Evolutionary conservation across 2,888 invertebrate genomes (phyloP), one percentile per base, ranked within the genome.

Genomic region (Resseliella maxima): DNA sequence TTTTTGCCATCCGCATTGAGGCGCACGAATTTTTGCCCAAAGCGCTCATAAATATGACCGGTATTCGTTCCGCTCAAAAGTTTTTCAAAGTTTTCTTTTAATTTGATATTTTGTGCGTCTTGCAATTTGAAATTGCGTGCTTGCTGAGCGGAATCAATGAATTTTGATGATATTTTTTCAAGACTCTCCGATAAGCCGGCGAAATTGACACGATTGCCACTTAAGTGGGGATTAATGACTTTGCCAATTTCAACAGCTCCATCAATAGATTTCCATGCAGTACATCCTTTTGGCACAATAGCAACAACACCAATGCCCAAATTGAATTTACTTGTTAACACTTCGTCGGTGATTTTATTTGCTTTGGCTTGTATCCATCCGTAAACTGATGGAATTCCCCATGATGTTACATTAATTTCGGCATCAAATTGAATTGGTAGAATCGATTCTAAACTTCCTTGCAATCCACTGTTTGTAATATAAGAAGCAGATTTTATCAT

Each of bases 301-400:
- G 97, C 90, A 35, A 97, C 93, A 91, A 96, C 95, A 0, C 99
- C 99, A 72, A 99, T 93, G 0, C 99, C 99, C 91, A 98, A 99
- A 92, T 99, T 99, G 91, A 99, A 98, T 0, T 98, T 97, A 85
- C 95, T 93, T 21, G 97, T 92, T 95, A 99, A 94, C 90, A 98
- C 97, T 87, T 92, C 91, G 89, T 95, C 94, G 1, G 93, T 94
- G 0, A 99, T 94, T 85, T 93, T 93, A 5, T 8, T 45, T 1
- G 24, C 97, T 94, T 93, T 93, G 64, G 94, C 93, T 12, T 96
- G 95, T 72, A 99, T 91, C 98, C 98, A 99, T 35, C 95, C 94
- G 91, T 97, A 98, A 24, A 99, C 94, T 10, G 95, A 93, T 15
- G 94, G 94, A 87, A 96, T 94, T 35, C 92, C 92, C 92, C 97